Percentiles rank a stretch among this genome's conserved stretches.
Evolutionary conservation across 2,113 vertebrate genomes (phyloP).

Genomic region (Gymnobelideus leadbeateri): DNA sequence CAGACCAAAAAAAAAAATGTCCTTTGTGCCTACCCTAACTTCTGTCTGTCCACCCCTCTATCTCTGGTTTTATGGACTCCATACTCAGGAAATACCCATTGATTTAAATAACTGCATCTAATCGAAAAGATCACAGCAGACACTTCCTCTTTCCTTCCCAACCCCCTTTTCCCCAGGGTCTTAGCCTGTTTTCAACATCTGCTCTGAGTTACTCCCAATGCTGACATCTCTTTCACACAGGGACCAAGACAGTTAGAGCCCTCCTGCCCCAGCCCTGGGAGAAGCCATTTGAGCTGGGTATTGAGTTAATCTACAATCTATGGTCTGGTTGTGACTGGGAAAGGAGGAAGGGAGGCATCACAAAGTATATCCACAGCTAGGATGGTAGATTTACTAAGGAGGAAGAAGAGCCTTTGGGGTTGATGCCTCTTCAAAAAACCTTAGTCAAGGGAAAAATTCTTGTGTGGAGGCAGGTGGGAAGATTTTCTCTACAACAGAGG

Average conservation of each 20-base stretch:
- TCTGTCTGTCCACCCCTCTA: background rate
- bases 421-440: background rate
- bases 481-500: background rate
- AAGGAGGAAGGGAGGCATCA: background rate
- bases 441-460: background rate
- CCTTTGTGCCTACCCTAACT: background rate
- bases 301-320: background rate
- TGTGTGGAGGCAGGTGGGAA: background rate
- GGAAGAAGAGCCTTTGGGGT: background rate
- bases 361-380: background rate
- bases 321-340: background rate
- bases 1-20: background rate
- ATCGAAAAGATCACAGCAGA: background rate
- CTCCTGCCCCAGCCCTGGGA: background rate
- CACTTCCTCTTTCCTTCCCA: too few species aligned
- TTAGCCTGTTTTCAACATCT: background rate
- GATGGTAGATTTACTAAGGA: background rate
- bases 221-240: background rate
- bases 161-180: background rate
- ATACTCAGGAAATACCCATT: background rate
- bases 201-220: background rate
- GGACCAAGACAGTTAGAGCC: background rate
- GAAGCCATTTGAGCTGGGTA: background rate
- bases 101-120: background rate
- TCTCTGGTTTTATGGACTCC: background rate